Conservation (phyloP, 2,797 vertebrate genomes). For the Lerista edwardsae region DNA sequence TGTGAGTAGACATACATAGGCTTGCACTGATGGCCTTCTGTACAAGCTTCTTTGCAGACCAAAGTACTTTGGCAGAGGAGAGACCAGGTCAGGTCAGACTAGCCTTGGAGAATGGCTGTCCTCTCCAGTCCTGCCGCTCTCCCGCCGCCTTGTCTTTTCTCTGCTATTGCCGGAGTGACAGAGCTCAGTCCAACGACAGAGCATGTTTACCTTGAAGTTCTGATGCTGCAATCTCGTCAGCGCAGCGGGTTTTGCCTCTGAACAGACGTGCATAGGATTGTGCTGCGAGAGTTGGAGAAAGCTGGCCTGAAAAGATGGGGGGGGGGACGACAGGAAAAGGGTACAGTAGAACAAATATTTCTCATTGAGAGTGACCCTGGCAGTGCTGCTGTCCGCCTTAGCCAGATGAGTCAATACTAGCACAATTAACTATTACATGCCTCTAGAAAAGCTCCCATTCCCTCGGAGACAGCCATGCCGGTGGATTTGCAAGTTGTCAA, state of each 20-base stretch:
- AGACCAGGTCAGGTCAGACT: background rate
- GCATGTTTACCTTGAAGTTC: background rate
- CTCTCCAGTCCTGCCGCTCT: background rate
- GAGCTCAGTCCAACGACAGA: background rate
- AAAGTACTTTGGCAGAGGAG: background rate
- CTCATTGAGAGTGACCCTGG: constrained; percentile 7
- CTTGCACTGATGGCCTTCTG: background rate
- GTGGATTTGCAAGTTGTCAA: constrained; percentile 27
- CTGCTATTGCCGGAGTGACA: background rate
- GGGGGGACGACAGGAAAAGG: background rate
- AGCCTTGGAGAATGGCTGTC: background rate
- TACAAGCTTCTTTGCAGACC: background rate
- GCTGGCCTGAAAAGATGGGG: background rate
- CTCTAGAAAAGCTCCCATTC: constrained; percentile 28
- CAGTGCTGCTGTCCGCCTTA: constrained; percentile 3
- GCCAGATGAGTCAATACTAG: constrained; percentile 31
- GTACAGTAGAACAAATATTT: constrained; percentile 30
- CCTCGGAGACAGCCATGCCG: background rate
- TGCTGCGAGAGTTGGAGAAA: background rate
- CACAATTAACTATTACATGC: constrained; percentile 46
- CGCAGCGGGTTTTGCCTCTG: no score
- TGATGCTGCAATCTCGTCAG: no score
- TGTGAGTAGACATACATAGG: no score
- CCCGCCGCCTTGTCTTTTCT: background rate
- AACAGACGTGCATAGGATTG: no score